Percentiles rank a stretch among this genome's conserved stretches.
Conservation (phyloP, 2,797 vertebrate genomes). For the Trachops cirrhosus region DNA sequence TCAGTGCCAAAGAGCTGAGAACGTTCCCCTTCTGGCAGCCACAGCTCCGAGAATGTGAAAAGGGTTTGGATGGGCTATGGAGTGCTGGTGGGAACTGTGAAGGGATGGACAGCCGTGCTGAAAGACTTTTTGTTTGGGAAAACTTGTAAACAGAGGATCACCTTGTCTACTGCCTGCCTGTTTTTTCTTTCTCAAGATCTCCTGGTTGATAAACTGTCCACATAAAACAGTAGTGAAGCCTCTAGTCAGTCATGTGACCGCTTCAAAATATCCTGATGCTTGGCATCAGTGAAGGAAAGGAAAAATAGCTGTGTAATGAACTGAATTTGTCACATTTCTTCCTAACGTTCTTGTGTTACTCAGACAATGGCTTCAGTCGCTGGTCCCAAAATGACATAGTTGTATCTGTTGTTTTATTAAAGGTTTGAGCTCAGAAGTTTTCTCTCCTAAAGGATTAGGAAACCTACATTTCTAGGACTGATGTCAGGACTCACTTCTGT, state of each 20-base stretch:
- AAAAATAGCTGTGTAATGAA: not conserved
- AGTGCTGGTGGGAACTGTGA: not conserved
- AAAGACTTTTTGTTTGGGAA: slow-evolving; percentile 59
- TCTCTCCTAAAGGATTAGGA: not conserved
- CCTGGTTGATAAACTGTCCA: not conserved
- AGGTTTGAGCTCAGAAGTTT: not conserved
- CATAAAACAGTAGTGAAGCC: not conserved
- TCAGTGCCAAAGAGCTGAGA: slow-evolving; percentile 64
- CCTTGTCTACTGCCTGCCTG: not conserved
- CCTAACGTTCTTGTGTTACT: slow-evolving; percentile 27
- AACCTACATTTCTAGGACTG: not conserved
- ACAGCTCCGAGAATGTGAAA: not conserved
- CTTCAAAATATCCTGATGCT: slow-evolving; percentile 37
- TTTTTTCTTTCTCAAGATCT: not conserved
- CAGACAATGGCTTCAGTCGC: not conserved
- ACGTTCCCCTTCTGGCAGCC: slow-evolving; percentile 42
- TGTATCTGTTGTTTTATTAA: not conserved
- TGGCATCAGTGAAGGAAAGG: not conserved
- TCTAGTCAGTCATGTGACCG: not conserved
- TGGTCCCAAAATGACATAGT: not conserved
- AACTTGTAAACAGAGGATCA: slow-evolving; percentile 54
- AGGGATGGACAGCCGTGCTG: not conserved
- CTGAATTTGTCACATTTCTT: not conserved
- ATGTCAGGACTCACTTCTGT: not conserved
- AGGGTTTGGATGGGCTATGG: slow-evolving; percentile 27